A percentile compares a stretch with the other conserved stretches of the same genome.
Evolutionary conservation across 2,797 vertebrate species (phyloP).

Genomic region (Stomatorhinus walkeri): DNA sequence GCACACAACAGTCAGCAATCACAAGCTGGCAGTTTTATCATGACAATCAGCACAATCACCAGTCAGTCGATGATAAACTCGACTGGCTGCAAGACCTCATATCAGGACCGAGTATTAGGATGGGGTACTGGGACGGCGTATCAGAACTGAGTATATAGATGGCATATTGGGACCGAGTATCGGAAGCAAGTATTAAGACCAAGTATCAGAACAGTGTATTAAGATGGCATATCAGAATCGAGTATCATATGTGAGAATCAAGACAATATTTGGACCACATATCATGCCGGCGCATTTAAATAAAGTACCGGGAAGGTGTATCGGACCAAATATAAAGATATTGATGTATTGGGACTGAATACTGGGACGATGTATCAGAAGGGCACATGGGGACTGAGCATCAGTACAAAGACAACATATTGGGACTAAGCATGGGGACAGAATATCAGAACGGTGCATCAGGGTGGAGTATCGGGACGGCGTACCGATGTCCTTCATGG

Average conservation of each 20-base stretch:
- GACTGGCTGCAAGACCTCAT: neutral
- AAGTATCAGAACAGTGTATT: neutral
- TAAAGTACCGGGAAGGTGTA: neutral
- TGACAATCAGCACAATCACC: neutral
- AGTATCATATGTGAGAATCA: neutral
- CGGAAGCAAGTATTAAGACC: neutral
- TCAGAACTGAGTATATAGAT: neutral
- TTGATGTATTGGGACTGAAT: neutral
- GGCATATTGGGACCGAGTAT: neutral
- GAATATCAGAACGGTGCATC: neutral
- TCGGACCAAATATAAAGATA: neutral
- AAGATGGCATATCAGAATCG: neutral
- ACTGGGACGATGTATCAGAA: neutral
- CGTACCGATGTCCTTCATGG: constrained; percentile 96
- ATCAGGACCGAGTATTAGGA: neutral
- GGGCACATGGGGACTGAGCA: neutral
- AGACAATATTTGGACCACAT: neutral
- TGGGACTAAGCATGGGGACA: neutral
- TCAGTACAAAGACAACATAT: neutral
- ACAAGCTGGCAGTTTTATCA: neutral
- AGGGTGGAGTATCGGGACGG: neutral
- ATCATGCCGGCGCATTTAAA: neutral
- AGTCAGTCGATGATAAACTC: neutral
- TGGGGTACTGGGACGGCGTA: neutral
- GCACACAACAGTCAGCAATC: neutral